Base-by-base conservation (phyloP, 2,113 vertebrate species). In the Catagonus wagneri region DNA sequence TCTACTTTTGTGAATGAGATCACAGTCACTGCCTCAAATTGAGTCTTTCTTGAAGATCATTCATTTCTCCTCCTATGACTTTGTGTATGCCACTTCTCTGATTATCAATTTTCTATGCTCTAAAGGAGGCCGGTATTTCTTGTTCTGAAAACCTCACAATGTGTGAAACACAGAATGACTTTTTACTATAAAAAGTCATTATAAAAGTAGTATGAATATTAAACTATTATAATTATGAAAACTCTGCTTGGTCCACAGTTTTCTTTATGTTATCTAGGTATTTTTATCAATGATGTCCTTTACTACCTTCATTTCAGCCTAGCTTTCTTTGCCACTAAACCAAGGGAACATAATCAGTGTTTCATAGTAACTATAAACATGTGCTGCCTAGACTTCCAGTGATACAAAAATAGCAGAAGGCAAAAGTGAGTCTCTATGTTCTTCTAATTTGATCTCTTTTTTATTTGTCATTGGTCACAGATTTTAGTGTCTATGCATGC, bases 191-290 rank as follows among this genome's bases (percentile, higher is more conserved):
- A 81, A 74, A 74, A 63, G 74, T 22, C 8, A 74, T n/a, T 78
- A 3, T 60, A 89, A 60, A 58, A 74, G 39, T 78, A 56, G 23
- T 54, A 52, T 25, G 25, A 72, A 29, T 1, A 36, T 80, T 96
- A 89, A 66, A 94, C 22, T 94, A 89, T 79, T 39, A 85, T 25
- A 83, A 90, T 27, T 66, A 17, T 91, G 68, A 97, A 88, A 19
- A 83, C 93, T 80, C 10, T 78, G 6, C 83, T 96, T 96, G 66
- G 0, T 56, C 61, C 66, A 83, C 85, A 44, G 71, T 92, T 95
- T 80, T 78, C 65, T 96, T 83, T 3, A 44, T 78, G 12, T 72
- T 81, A 54, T 12, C 2, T 79, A 75, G 0, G 0, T 22, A 85
- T 32, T 83, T 92, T 76, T 83, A 66, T 7, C 20, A 56, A 69